Conservation (phyloP, 2,888 invertebrate genomes). For the Eupeodes latifasciatus region DNA sequence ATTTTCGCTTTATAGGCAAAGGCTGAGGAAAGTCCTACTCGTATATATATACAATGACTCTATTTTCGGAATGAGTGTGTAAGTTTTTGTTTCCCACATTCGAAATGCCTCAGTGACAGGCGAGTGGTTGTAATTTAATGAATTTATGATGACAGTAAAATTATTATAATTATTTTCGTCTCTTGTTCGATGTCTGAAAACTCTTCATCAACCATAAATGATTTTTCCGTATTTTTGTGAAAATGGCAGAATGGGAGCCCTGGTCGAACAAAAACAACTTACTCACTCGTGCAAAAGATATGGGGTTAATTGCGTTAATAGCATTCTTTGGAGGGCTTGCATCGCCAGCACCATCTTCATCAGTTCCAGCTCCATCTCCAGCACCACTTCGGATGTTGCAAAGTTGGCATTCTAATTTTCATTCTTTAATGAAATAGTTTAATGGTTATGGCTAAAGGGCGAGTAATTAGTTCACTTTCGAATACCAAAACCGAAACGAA, state of each 20-base stretch:
- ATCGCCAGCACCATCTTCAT: background rate
- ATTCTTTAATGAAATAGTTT: slow-evolving; percentile 47
- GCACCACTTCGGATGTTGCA: slow-evolving; percentile 23
- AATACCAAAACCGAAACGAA: background rate
- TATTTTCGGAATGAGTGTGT: slow-evolving; percentile 64
- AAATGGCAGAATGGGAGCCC: background rate
- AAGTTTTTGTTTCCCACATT: slow-evolving; percentile 62
- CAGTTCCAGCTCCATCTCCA: no score
- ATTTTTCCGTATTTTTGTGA: background rate
- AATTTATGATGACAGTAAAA: slow-evolving; percentile 74
- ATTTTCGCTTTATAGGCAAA: background rate
- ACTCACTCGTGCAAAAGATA: slow-evolving; percentile 42
- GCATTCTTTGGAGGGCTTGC: slow-evolving; percentile 64
- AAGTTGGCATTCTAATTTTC: slow-evolving; percentile 47
- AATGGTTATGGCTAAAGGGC: slow-evolving; percentile 67
- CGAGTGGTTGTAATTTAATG: slow-evolving; percentile 68
- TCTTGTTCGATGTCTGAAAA: background rate
- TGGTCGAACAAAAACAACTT: background rate
- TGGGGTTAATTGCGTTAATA: slow-evolving; percentile 70
- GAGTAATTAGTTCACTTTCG: slow-evolving; percentile 62
- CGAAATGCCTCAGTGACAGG: slow-evolving; percentile 60
- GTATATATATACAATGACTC: slow-evolving; percentile 35
- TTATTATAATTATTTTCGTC: slow-evolving; percentile 68
- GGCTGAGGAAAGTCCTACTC: background rate
- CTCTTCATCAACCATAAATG: background rate